Evolutionary conservation across 2,888 invertebrate genomes (phyloP), one percentile per base, ranked within the genome.

Genomic region (Marasmarcha lunaedactyla): DNA sequence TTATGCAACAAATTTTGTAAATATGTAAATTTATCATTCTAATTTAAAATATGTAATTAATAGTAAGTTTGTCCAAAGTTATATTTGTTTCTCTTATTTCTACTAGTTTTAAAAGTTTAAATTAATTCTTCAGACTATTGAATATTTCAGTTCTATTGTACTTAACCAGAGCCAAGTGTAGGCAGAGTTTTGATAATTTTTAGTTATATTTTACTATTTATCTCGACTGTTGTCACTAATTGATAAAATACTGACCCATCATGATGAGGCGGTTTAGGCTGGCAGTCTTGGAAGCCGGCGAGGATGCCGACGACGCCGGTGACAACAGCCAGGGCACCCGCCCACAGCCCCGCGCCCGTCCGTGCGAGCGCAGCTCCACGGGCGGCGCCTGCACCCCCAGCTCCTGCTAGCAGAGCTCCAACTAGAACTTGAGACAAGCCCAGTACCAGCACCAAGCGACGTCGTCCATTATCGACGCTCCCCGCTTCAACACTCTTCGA

Each of bases 281-380:
- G 87, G 59, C 86, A 86, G 50, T 85, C 85, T 48, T 83, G 85
- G 49, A 87, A 85, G 36, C 86, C 85, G 46, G 89, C 88, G 6
- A 89, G 71, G 37, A 89, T 85, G 2, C 89, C 90, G 3, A 88
- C 72, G 1, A 78, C 76, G 1, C 89, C 89, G 1, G 89, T 85
- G 4, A 86, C 85, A 11, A 89, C 84, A 7, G 88, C 87, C 33
- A 88, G 72, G 45, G 87, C 85, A 13, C 90, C 89, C 35, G 89
- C 87, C 90, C 90, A 90, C 40, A 89, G 73, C 2, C 89, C 89
- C 1, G 88, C 89, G 14, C 89, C 89, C 15, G 86, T 86, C 39
- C 85, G 61, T 20, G 87, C 72, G 46, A 84, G 63, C 44, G 84
- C 76, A 35, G 89, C 87, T 35, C 87, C 87, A 58, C 88, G 86